phyloP scores from a whole-genome alignment of 2,888 invertebrate genomes.

The Rhagophthalmus giganteus region DNA sequence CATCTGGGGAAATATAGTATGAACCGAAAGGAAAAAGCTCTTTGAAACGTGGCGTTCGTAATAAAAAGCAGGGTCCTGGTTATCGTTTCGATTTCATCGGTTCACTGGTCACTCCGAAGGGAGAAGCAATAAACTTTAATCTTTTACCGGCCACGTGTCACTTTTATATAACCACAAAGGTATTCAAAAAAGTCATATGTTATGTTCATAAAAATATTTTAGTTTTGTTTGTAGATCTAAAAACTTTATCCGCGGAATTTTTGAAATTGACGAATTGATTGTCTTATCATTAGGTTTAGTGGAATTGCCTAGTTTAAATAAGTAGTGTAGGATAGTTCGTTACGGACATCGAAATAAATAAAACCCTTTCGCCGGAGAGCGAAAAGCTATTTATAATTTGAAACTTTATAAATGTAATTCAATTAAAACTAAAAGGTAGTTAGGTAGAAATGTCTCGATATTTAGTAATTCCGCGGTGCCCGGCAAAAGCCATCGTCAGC shows the following conservation, averaged over 20 bases:
- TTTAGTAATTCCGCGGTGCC: constrained; percentile 45
- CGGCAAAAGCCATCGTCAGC: constrained; percentile 43
- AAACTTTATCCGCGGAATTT: no score
- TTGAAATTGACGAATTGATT: no score
- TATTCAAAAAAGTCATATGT: constrained; percentile 33
- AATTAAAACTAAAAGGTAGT: constrained; percentile 33
- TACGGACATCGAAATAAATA: no score
- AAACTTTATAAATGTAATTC: constrained; percentile 30
- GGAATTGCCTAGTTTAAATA: no score
- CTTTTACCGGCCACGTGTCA: constrained; percentile 37
- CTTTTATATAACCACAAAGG: constrained; percentile 33
- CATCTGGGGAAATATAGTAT: constrained; percentile 39
- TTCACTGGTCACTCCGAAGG: constrained; percentile 39
- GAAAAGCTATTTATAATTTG: constrained; percentile 27
- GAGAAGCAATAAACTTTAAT: constrained; percentile 38
- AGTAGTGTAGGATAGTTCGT: no score
- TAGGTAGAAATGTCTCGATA: constrained; percentile 44
- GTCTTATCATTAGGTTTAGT: no score
- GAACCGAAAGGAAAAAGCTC: constrained; percentile 34
- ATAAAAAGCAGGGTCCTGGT: constrained; percentile 40
- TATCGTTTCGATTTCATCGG: constrained; percentile 42
- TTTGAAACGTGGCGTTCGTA: constrained; percentile 38
- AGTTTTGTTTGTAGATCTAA: constrained; percentile 15
- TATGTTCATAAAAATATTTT: constrained; percentile 22
- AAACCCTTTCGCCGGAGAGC: not conserved